phyloP scores from a whole-genome alignment of 2,888 invertebrate genomes.

The Andrena camellia region DNA sequence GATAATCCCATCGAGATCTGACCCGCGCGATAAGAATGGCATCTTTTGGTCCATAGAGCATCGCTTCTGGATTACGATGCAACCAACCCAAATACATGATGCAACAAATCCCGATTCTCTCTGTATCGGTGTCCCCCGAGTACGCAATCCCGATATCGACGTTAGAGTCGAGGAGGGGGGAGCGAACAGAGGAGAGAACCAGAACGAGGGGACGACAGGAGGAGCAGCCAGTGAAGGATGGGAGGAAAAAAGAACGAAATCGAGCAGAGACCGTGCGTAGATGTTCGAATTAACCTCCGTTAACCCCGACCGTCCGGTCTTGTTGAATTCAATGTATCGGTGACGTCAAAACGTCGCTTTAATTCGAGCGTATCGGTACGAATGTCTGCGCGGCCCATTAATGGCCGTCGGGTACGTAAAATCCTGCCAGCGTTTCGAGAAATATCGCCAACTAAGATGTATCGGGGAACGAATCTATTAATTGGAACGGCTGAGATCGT shows the following conservation, averaged over 20 bases:
- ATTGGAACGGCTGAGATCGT: background rate
- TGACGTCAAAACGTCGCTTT: slow-evolving; percentile 80
- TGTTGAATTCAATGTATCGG: slow-evolving; percentile 80
- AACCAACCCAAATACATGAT: slow-evolving; percentile 54
- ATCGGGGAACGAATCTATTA: background rate
- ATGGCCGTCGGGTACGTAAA: slow-evolving; percentile 29
- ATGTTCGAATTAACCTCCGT: slow-evolving; percentile 78
- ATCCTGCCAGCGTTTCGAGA: slow-evolving; percentile 31
- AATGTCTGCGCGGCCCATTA: slow-evolving; percentile 54
- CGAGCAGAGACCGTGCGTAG: slow-evolving; percentile 69
- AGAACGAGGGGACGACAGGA: background rate
- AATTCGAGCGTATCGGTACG: slow-evolving; percentile 67
- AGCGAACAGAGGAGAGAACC: background rate
- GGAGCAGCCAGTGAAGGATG: slow-evolving; percentile 21
- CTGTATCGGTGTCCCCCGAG: slow-evolving; percentile 29
- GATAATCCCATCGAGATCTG: slow-evolving; percentile 28
- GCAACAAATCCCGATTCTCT: slow-evolving; percentile 58
- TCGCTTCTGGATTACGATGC: slow-evolving; percentile 46
- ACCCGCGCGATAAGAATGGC: slow-evolving; percentile 13
- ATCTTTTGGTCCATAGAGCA: slow-evolving; percentile 5
- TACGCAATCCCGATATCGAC: slow-evolving; percentile 51
- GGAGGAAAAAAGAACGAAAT: slow-evolving; percentile 33
- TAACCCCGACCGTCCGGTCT: slow-evolving; percentile 77
- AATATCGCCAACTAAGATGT: slow-evolving; percentile 27
- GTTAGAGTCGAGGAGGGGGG: slow-evolving; percentile 11